Base-by-base conservation (phyloP, 2,113 vertebrate species). In the Natator depressus region DNA sequence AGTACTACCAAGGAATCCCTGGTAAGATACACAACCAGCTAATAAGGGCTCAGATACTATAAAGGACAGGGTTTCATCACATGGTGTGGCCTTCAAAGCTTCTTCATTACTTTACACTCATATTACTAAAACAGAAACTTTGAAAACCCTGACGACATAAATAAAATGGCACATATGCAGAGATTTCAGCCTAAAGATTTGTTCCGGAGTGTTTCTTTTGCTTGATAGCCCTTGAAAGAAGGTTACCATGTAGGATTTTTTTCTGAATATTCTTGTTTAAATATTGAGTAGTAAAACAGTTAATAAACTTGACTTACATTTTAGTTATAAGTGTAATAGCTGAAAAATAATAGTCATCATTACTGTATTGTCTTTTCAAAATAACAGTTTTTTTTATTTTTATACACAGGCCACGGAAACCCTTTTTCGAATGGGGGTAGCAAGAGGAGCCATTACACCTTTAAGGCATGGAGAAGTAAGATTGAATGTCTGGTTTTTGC, bases 401-500 rank as follows among this genome's bases (percentile, higher is more conserved):
- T 91, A 50, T 65, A 81, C 96, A 69, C 98, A 99, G 98, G 98
- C 98, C 62, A 98, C 98, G 89, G 99, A 99, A 98, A 98, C 98
- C 0, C 86, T 99, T 75, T 99, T 98, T 95, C 98, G 98, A 97
- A 99, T 99, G 98, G 98, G 98, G 2, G 98, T 99, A 50, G 98
- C 98, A 90, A 98, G 98, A 98, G 98, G 99, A 98, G 91, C 95
- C 88, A 98, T 99, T 92, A 98, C 98, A 79, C 98, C 99, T 6
- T 97, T 99, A 96, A 98, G 98, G 97, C 98, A 99, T 1, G 98
- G 98, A 98, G 98, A 99, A 97, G 99, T 99, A 98, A 98, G 98
- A 79, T 78, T 90, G 53, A 90, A 35, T 94, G 82, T 65, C 84
- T 93, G 1, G 1, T 65, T 38, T 91, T 22, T 49, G 0, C 6